Evolutionary conservation across 2,888 invertebrate genomes (phyloP).

Genomic region (Vesta saturnalis): DNA sequence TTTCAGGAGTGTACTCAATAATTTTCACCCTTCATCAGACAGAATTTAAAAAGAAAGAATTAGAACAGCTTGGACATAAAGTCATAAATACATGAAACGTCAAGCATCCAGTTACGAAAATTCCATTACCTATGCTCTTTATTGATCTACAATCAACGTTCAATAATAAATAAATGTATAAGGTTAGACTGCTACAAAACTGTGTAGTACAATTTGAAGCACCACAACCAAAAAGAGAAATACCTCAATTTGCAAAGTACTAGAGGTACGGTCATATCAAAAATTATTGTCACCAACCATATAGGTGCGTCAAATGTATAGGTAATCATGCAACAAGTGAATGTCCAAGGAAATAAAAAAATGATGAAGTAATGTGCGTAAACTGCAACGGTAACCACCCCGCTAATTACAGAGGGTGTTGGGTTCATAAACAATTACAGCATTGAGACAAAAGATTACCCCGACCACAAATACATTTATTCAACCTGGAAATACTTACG

Average conservation of each 20-base stretch:
- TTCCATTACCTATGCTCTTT: not conserved
- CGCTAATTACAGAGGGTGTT: no score
- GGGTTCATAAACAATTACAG: not conserved
- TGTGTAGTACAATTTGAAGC: no score
- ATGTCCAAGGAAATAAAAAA: not conserved
- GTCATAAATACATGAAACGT: not conserved
- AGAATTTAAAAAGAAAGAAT: no score
- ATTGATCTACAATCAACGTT: not conserved
- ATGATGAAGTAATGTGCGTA: no score
- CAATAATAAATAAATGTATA: not conserved
- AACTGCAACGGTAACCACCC: no score
- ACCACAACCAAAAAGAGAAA: not conserved
- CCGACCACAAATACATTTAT: no score
- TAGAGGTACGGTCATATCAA: no score
- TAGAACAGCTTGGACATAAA: not conserved
- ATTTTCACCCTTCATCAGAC: not conserved
- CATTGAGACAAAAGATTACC: no score
- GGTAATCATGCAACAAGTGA: no score
- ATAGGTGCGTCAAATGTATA: no score
- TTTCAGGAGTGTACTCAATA: not conserved
- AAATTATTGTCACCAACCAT: no score
- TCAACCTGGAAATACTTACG: not conserved
- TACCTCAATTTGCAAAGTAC: not conserved
- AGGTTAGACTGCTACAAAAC: no score
- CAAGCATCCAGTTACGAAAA: not conserved